A percentile compares a stretch with the other conserved stretches of the same genome.
phyloP scores from a whole-genome alignment of 1,140 invertebrate species.

The Megalopta genalis region DNA sequence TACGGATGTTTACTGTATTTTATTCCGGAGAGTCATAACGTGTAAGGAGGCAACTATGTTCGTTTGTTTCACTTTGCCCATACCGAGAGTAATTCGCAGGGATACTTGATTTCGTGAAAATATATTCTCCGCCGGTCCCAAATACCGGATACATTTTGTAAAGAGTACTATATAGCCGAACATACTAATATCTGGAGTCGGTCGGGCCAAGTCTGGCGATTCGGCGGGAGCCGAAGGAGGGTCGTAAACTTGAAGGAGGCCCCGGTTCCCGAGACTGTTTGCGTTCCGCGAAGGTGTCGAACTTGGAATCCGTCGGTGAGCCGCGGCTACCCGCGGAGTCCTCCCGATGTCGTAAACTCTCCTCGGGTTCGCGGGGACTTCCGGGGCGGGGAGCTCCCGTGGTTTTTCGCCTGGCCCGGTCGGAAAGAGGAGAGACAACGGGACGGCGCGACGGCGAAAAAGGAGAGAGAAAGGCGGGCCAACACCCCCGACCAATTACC shows the following conservation, averaged over 20 bases:
- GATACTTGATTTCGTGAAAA: too few relatives aligned
- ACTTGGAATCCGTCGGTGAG: neutral
- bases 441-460: too few relatives aligned
- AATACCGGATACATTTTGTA: too few relatives aligned
- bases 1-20: too few relatives aligned
- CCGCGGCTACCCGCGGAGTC: neutral
- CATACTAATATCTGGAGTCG: too few relatives aligned
- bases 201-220: too few relatives aligned
- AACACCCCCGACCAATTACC: slow-evolving; percentile 77
- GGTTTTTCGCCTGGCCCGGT: neutral
- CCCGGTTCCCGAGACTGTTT: neutral
- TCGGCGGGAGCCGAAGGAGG: neutral
- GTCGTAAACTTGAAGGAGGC: slow-evolving; percentile 10
- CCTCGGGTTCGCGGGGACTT: slow-evolving; percentile 33
- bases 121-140: too few relatives aligned
- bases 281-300: slow-evolving; percentile 16
- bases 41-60: too few relatives aligned
- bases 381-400: slow-evolving; percentile 1
- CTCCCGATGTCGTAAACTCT: slow-evolving; percentile 20
- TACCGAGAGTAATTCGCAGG: too few relatives aligned
- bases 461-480: slow-evolving; percentile 26
- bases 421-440: slow-evolving; percentile 49
- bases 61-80: too few relatives aligned
- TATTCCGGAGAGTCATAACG: too few relatives aligned
- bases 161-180: too few relatives aligned